Base-by-base conservation (phyloP, 35 echinoderm and acorn worm species). In the Patiria miniata region DNA sequence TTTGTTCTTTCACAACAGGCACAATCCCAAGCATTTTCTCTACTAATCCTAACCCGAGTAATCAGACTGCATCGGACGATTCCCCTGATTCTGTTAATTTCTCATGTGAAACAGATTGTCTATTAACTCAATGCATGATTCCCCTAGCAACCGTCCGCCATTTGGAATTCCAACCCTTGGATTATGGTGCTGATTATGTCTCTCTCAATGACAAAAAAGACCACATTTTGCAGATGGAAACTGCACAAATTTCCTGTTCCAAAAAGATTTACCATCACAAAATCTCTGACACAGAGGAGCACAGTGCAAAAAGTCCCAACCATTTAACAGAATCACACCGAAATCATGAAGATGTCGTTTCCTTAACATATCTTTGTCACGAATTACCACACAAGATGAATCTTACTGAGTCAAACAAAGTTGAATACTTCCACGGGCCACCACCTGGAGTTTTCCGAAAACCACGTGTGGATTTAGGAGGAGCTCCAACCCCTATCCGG, bases 381-480 rank as follows among this genome's bases (percentile, higher is more conserved):
- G 42, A 47, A 47, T 47, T 47, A 47, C 42, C 42, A 47, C 42
- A 47, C 4, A 47, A 47, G 42, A 47, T 47, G 42, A 47, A 4
- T 47, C 42, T 47, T 12, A 47, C 42, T 6, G 4, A 47, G 4
- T 47, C 12, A 12, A 47, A 47, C 42, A 47, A 47, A 47, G 42
- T 47, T 6, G 4, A 47, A 12, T 47, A 47, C 42, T 47, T 12
- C 12, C 42, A 47, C 15, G 59, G 57, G 34, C 81, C 65, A 68
- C 81, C 84, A 69, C 2, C 34, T 26, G 51, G 89, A 28, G 58
- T 93, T 18, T 93, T 93, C 77, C 52, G 91, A 69, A 93, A 93
- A 39, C 39, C 86, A 22, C 50, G 86, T 60, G 68, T 93, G 19
- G 91, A 93, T 80, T 60, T 93, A 38, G 91, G 91, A 9, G 91